Evolutionary conservation across 2,113 vertebrate species (phyloP), one percentile per base, ranked within the genome.

Genomic region (Xyrauchen texanus): DNA sequence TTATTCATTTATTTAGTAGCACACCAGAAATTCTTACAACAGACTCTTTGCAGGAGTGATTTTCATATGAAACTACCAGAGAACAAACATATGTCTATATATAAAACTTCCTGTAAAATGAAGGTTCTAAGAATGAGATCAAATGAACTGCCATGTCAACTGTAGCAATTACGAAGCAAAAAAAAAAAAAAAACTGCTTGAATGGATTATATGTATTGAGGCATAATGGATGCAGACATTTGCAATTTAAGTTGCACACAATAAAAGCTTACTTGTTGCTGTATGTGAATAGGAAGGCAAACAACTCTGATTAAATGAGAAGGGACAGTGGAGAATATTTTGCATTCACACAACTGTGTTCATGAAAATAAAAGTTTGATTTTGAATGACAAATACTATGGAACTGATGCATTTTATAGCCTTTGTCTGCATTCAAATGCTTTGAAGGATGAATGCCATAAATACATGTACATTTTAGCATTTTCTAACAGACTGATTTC

Each of bases 281-380:
- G 34, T 80, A 51, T 58, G 70, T 65, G 45, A 82, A 65, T 79
- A 72, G 66, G 16, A 78, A 66, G 45, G 75, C 46, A 66, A 76
- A 57, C 57, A 49, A n/a, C 47, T 69, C 5, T 51, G 62, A 61
- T 12, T 21, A 62, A 67, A 11, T 34, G 21, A 34, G 21, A 34
- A 34, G 21, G 21, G 21, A 84, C 72, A 68, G 79, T 82, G 42
- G 16, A 79, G 57, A 78, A 47, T 3, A 46, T 72, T 81, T 81
- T 81, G 71, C 71, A 82, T 82, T 82, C 44, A 73, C 79, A 79
- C 72, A 62, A 68, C 80, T 76, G 76, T 72, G 81, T 64, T 77
- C 71, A 74, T 62, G 70, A 79, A 72, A 68, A 84, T 84, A 76
- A 84, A 84, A 79, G 67, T 65, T 82, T 79, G 72, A 84, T 76